These are phyloP conservation scores for Tangara arthus DNA, from an alignment of 2,797 vertebrate genomes.

Conservation along the genomic window DNA sequence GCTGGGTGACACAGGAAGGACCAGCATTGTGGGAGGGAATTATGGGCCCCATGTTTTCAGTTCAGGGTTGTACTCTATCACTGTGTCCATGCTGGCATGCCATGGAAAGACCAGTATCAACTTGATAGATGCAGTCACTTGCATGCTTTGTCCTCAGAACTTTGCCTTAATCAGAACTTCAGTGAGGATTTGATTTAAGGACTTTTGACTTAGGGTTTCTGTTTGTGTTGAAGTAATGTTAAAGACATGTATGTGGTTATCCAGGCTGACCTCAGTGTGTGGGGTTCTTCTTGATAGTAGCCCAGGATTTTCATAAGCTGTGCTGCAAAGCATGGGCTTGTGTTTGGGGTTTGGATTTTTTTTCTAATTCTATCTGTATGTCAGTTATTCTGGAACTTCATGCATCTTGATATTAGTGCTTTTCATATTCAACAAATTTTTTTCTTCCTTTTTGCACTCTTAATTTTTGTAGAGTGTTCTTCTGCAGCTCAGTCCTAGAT, in stretches of 20 bases:
- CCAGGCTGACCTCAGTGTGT: not conserved
- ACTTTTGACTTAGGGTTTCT: not conserved
- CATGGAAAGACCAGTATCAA: not conserved
- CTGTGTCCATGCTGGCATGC: rapidly evolving
- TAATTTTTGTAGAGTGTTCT: not conserved
- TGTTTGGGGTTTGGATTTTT: not conserved
- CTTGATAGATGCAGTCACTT: not conserved
- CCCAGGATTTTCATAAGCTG: not conserved
- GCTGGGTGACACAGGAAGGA: not conserved
- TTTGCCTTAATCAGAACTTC: not conserved
- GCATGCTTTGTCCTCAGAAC: not conserved
- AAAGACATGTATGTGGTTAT: not conserved
- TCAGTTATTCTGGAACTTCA: not conserved
- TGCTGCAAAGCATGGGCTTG: not conserved
- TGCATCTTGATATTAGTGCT: not conserved
- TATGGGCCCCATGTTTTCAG: not conserved
- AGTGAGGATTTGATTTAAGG: not conserved
- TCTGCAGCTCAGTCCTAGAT: not conserved
- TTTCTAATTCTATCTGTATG: not conserved
- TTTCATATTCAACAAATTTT: not conserved
- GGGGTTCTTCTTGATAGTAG: not conserved
- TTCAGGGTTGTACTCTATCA: not conserved
- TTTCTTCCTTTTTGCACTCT: not conserved
- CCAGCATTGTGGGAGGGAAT: not conserved
- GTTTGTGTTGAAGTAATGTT: not conserved